Evolutionary conservation across 2,113 vertebrate species (phyloP), one percentile per base, ranked within the genome.

Genomic region (Rissa tridactyla): DNA sequence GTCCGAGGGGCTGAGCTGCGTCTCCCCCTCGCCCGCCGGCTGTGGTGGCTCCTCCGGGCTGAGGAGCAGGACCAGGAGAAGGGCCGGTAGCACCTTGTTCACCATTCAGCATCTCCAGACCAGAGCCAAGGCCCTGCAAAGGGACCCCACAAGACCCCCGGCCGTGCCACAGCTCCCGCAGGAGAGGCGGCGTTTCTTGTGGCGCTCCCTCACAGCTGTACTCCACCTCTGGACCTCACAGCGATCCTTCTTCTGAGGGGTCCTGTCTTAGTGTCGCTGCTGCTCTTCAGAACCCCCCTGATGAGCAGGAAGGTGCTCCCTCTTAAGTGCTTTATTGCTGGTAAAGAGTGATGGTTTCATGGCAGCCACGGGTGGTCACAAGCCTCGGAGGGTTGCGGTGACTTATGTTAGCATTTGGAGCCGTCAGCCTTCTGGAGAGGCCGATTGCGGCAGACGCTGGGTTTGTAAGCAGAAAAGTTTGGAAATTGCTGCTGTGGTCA

Each of bases 291-390:
- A 27, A 9, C 27, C 34, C 1, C 26, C 42, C 25, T 36, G 19
- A 1, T 9, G 58, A 11, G 38, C 19, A 7, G 47, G n/a, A 19
- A 5, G 12, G 65, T 5, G 61, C 21, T 76, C 54, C n/a, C 20
- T 3, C 13, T 12, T 26, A 8, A 4, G 57, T 3, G 47, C 66
- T 71, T 72, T n/a, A 15, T 49, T 16, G 1, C 27, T 11, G 30
- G 46, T 78, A 0, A 8, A 4, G 22, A 49, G 65, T 0, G n/a
- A 5, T 18, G 90, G 25, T n/a, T 11, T 32, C 2, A 1, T 2
- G n/a, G 73, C 72, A 26, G 72, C 51, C 46, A 1, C 4, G 58
- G 46, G 12, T 40, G 36, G 14, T 61, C 64, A 2, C 34, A 23
- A 42, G 46, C 40, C 34, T 17, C 3, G 1, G 38, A 38, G 61